phyloP scores from a whole-genome alignment of 2,113 vertebrate genomes.

The Thunnus maccoyii region DNA sequence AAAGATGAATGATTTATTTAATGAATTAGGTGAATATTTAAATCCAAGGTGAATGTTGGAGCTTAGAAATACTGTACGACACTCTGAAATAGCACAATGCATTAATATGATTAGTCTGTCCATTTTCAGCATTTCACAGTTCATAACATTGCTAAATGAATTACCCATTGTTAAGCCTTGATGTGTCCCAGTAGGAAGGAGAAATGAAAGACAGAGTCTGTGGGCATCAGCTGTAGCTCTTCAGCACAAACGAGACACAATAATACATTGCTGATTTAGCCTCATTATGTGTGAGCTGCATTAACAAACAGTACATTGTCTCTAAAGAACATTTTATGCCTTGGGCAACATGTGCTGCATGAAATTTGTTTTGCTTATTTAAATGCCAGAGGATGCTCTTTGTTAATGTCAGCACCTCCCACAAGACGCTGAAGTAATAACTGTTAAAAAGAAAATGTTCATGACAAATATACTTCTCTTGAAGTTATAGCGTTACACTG shows the following conservation, averaged over 20 bases:
- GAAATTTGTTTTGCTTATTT: slow-evolving; percentile 61
- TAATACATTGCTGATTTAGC: slow-evolving; percentile 42
- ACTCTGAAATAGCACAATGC: slow-evolving; percentile 16
- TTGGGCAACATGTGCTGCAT: slow-evolving; percentile 57
- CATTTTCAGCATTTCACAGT: slow-evolving; percentile 58
- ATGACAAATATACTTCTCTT: slow-evolving; percentile 30
- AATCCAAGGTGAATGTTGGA: slow-evolving; percentile 53
- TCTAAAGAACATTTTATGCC: slow-evolving; percentile 63
- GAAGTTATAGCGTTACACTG: not conserved
- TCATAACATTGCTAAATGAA: slow-evolving; percentile 57
- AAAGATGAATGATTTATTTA: slow-evolving; percentile 49
- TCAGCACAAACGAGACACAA: slow-evolving; percentile 49
- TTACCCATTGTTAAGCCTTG: slow-evolving; percentile 46
- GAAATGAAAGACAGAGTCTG: slow-evolving; percentile 59
- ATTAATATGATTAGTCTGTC: slow-evolving; percentile 68
- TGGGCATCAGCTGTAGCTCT: slow-evolving; percentile 53
- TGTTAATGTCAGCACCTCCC: slow-evolving; percentile 63
- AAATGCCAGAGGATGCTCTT: slow-evolving; percentile 66
- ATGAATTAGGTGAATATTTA: slow-evolving; percentile 48
- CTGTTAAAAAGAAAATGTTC: slow-evolving; percentile 25
- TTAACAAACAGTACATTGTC: slow-evolving; percentile 61
- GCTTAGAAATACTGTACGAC: slow-evolving; percentile 8
- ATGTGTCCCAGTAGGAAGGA: slow-evolving; percentile 53
- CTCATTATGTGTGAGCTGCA: slow-evolving; percentile 63
- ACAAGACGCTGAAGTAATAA: slow-evolving; percentile 34